phyloP scores from a whole-genome alignment of 2,113 vertebrate genomes.

The Lanius ludovicianus region DNA sequence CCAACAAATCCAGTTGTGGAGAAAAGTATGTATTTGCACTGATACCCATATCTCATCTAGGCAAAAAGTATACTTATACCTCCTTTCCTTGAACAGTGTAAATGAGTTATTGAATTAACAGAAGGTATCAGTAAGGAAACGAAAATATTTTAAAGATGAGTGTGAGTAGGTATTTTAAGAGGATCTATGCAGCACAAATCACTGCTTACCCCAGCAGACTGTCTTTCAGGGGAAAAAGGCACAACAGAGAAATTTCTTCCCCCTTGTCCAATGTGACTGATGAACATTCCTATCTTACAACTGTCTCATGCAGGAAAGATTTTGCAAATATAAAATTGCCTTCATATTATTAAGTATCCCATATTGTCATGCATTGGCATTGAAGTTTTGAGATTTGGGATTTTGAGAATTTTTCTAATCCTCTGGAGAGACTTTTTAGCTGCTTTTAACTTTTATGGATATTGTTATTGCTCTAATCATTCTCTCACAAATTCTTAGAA shows the following conservation, averaged over 20 bases:
- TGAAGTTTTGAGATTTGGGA: background rate
- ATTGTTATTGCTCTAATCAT: background rate
- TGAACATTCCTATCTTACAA: background rate
- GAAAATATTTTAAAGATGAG: background rate
- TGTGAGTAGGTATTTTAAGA: background rate
- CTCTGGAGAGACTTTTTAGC: background rate
- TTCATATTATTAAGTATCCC: background rate
- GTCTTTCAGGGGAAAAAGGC: background rate
- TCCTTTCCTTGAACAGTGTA: background rate
- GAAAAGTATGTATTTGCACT: background rate
- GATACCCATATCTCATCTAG: background rate
- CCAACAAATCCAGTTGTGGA: background rate
- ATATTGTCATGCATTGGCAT: background rate
- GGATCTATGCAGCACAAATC: background rate
- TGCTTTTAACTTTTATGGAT: background rate
- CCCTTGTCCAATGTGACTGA: background rate
- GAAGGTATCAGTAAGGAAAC: background rate
- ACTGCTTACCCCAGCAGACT: background rate
- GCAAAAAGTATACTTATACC: background rate
- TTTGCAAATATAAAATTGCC: background rate
- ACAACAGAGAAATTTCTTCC: background rate
- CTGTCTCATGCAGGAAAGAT: background rate
- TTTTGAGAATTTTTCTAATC: background rate
- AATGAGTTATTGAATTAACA: background rate
- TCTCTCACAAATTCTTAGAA: conserved; percentile 1